Evolutionary conservation across 2,797 vertebrate genomes (phyloP).

Genomic region (Takifugu ocellatus): DNA sequence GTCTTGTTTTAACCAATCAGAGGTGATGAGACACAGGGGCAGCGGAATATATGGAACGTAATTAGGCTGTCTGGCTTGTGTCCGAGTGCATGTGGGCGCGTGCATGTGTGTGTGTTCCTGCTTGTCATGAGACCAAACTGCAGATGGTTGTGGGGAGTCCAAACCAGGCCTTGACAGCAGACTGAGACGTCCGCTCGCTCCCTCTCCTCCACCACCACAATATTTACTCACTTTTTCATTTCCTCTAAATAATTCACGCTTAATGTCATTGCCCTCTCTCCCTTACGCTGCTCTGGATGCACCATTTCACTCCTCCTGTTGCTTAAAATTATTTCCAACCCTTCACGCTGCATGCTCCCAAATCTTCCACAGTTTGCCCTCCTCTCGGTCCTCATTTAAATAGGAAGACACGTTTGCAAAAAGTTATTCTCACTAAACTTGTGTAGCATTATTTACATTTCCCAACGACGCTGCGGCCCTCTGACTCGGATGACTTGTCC

Average conservation of each 20-base stretch:
- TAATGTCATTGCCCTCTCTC: constrained; percentile 51
- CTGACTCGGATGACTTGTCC: constrained; percentile 38
- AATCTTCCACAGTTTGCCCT: constrained; percentile 10
- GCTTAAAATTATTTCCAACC: constrained; percentile 19
- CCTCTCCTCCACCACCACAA: constrained; percentile 31
- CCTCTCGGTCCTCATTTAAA: constrained; percentile 35
- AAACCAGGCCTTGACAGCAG: constrained; percentile 48
- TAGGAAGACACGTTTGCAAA: constrained; percentile 33
- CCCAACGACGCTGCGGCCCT: constrained; percentile 35
- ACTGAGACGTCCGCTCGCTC: constrained; percentile 47
- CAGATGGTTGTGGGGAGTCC: constrained; percentile 6
- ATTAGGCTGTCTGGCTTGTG: constrained; percentile 60
- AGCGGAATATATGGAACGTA: constrained; percentile 36
- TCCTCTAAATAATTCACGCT: constrained; percentile 61
- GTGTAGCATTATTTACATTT: constrained; percentile 44
- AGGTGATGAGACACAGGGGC: constrained; percentile 61
- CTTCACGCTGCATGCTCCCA: constrained; percentile 1
- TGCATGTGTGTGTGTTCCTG: constrained; percentile 20
- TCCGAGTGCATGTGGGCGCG: constrained; percentile 27
- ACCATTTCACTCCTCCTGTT: constrained; percentile 22
- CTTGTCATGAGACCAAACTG: constrained; percentile 12
- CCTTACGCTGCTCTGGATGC: constrained; percentile 24
- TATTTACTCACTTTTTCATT: constrained; percentile 59
- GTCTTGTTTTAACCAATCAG: constrained; percentile 64
- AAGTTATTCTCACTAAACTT: constrained; percentile 19